Base-by-base conservation (phyloP, 2,888 invertebrate genomes). In the Dryobota labecula region DNA sequence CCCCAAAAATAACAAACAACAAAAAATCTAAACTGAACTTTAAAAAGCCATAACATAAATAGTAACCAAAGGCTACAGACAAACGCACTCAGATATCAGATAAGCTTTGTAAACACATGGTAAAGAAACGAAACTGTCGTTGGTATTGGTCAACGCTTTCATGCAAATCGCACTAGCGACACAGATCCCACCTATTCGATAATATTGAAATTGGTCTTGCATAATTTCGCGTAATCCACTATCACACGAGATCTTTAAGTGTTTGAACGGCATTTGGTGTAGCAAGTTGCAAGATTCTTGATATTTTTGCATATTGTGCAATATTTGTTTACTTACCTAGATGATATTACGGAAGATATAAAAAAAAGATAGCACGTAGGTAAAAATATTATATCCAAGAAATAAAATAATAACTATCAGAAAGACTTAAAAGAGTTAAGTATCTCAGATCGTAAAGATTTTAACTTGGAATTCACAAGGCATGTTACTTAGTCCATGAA, bases 151-250 rank as follows among this genome's bases (percentile, higher is more conserved):
- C 91, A 94, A 93, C 88, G 78, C 20, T 64, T 82, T 83, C 87
- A 91, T 93, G 91, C 90, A 94, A 90, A 90, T 87, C 89, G 85
- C 81, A 88, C 81, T 79, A 75, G 79, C 90, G 90, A 89, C 93
- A 94, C 88, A 93, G 93, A 94, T 94, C 90, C 89, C 90, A 90
- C 88, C 86, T 89, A 88, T 90, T 86, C 88, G 93, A 94, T 94
- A 93, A 91, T 93, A 93, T 92, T 90, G 90, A 90, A 92, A 90
- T 89, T 87, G 85, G 75, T 83, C 81, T 93, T 93, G 89, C 91
- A 87, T 91, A 90, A 92, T 70, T 80, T 51, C 49, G 36, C 54
- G 65, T 85, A 87, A 70, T 89, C 82, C 88, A 90, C 81, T 88
- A 78, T 71, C 63, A 61, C 36, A 70, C 80, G 80, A 36, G 53